Conservation (phyloP, 2,113 vertebrate species). For the Megaceryle maxima region DNA sequence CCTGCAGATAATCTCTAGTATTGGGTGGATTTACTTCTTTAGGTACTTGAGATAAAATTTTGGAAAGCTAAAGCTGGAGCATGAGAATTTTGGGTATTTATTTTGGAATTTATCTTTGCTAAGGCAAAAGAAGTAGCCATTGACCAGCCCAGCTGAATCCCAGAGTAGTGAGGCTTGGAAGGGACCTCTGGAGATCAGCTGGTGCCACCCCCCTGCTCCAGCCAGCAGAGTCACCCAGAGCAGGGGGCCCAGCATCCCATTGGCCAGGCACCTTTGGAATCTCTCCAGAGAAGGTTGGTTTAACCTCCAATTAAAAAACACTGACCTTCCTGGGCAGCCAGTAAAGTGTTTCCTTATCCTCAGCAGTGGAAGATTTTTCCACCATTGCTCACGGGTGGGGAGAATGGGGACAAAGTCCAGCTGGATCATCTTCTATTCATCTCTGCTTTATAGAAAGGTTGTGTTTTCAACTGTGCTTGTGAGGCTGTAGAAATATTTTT, state of each 20-base stretch:
- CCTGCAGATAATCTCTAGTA: not conserved
- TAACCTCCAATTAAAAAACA: not conserved
- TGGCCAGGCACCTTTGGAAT: too few relatives aligned
- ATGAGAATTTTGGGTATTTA: not conserved
- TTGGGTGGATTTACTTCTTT: not conserved
- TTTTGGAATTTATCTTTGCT: too few relatives aligned
- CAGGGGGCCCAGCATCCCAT: too few relatives aligned
- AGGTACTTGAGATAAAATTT: not conserved
- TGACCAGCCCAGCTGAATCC: not conserved
- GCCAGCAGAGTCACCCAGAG: too few relatives aligned
- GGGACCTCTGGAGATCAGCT: too few relatives aligned
- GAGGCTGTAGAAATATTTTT: not conserved
- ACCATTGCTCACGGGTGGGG: not conserved
- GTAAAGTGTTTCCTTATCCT: not conserved
- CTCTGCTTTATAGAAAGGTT: not conserved
- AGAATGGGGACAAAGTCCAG: not conserved
- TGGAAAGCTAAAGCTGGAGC: not conserved
- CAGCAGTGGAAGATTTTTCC: not conserved
- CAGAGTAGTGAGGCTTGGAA: too few relatives aligned
- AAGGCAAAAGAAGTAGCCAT: not conserved
- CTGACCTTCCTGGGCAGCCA: not conserved
- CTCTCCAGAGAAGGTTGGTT: not conserved
- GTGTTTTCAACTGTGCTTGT: not conserved
- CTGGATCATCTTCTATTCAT: not conserved
- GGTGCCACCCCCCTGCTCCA: too few relatives aligned